Evolutionary conservation across 64 coral and sea anemone genomes (phyloP).

Genomic region (Orbicella faveolata): DNA sequence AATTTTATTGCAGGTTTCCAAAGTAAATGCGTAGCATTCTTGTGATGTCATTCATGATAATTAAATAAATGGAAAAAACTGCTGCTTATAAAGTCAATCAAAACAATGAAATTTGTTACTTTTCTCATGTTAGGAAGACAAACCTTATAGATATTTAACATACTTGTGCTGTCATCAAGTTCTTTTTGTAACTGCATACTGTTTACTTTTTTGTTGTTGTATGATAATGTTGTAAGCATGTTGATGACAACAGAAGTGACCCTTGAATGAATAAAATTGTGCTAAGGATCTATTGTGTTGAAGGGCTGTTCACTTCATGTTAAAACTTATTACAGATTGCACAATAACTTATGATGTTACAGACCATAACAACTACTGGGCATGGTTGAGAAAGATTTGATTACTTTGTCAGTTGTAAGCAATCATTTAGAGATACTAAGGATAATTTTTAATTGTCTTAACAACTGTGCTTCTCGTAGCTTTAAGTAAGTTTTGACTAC

Average conservation of each 20-base stretch:
- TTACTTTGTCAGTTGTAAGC: too few species aligned
- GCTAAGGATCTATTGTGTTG: not conserved
- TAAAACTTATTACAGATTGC: too few species aligned
- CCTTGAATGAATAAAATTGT: conserved; percentile 1
- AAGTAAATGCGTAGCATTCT: conserved; percentile 2
- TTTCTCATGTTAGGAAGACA: not conserved
- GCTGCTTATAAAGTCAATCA: conserved; percentile 11
- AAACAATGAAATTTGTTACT: conserved; percentile 22
- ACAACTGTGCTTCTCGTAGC: too few species aligned
- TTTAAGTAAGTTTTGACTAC: too few species aligned
- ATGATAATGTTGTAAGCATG: not conserved
- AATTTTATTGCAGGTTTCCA: conserved; percentile 39
- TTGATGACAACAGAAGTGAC: not conserved
- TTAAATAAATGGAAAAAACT: conserved; percentile 33
- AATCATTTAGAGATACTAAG: too few species aligned
- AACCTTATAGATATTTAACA: not conserved
- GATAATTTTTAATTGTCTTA: too few species aligned
- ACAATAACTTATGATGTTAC: too few species aligned
- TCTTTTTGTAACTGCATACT: not conserved
- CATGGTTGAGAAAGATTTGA: too few species aligned
- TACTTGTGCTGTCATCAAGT: not conserved
- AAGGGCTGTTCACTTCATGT: too few species aligned
- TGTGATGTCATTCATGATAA: conserved; percentile 8
- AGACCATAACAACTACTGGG: too few species aligned
- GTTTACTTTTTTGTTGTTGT: not conserved